Percentiles rank a stretch among this genome's conserved stretches.
These are phyloP conservation scores for Esperia sulphurella DNA, from an alignment of 2,888 invertebrate species.

Conservation along the genomic window DNA sequence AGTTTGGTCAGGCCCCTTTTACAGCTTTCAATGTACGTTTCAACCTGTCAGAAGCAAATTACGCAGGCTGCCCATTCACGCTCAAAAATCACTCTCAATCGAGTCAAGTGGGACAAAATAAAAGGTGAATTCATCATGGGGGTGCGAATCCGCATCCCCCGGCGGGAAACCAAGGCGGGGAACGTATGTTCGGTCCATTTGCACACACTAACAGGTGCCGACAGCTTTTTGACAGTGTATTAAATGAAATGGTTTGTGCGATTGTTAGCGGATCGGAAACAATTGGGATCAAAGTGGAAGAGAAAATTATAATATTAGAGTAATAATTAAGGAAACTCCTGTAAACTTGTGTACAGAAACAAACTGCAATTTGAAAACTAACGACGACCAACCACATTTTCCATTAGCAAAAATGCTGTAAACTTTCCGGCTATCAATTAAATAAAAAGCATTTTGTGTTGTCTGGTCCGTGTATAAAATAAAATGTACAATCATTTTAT, in stretches of 20 bases:
- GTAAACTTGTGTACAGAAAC: too few relatives aligned
- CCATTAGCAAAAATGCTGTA: not conserved
- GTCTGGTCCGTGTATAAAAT: slow-evolving; percentile 27
- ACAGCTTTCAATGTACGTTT: slow-evolving; percentile 73
- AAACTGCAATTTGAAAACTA: not conserved
- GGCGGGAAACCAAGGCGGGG: slow-evolving; percentile 63
- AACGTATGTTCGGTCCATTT: slow-evolving; percentile 75
- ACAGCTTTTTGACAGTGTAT: slow-evolving; percentile 69
- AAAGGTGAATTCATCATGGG: slow-evolving; percentile 74
- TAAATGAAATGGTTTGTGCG: slow-evolving; percentile 62
- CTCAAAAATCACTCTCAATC: slow-evolving; percentile 76
- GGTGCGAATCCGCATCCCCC: slow-evolving; percentile 59
- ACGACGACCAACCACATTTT: not conserved
- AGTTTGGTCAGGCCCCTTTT: slow-evolving; percentile 66
- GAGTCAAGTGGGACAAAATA: slow-evolving; percentile 76
- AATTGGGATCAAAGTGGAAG: slow-evolving; percentile 15
- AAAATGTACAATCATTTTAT: slow-evolving; percentile 38
- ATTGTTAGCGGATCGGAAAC: slow-evolving; percentile 38
- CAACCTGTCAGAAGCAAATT: slow-evolving; percentile 73
- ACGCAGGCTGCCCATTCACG: slow-evolving; percentile 72
- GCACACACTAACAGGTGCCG: slow-evolving; percentile 70
- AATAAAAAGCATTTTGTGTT: slow-evolving; percentile 44
- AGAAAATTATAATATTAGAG: slow-evolving; percentile 6
- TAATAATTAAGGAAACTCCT: slow-evolving; percentile 15
- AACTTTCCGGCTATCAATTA: slow-evolving; percentile 32